Percentiles rank a stretch among this genome's conserved stretches.
Conservation (phyloP, 2,113 vertebrate genomes). For the Scomber scombrus region DNA sequence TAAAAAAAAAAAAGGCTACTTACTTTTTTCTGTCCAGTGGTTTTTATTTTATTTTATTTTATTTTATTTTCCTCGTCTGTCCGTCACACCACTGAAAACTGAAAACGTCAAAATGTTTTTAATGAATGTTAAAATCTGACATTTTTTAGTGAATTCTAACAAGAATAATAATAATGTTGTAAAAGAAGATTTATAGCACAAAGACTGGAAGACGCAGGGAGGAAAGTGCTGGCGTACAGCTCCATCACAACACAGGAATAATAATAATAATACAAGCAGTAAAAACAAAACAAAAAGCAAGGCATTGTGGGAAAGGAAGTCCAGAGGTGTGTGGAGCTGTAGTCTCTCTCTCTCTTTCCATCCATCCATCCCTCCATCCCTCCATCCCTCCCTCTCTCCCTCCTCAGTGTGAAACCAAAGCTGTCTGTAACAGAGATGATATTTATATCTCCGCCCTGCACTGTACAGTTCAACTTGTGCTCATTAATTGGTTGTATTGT, state of each 20-base stretch:
- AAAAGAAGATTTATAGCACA: too few species aligned
- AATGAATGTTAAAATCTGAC: too few species aligned
- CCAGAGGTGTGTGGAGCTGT: slow-evolving; percentile 31
- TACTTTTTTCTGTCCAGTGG: too few species aligned
- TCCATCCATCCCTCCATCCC: too few species aligned
- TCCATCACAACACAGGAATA: neutral
- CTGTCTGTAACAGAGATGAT: slow-evolving; percentile 32
- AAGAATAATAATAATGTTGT: too few species aligned
- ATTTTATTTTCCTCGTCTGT: too few species aligned
- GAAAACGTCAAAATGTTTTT: too few species aligned
- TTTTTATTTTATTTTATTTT: too few species aligned
- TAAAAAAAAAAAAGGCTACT: too few species aligned
- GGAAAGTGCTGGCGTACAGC: neutral
- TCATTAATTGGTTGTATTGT: slow-evolving; percentile 54
- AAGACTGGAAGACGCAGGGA: neutral
- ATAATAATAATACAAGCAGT: too few species aligned
- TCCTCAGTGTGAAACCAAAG: slow-evolving; percentile 26
- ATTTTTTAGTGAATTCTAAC: too few species aligned
- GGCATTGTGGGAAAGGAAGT: slow-evolving; percentile 57
- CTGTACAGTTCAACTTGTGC: slow-evolving; percentile 65
- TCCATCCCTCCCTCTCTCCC: neutral
- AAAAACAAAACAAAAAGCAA: neutral
- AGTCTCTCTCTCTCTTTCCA: neutral
- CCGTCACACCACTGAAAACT: too few species aligned
- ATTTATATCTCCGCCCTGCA: slow-evolving; percentile 69